Evolutionary conservation across 1,140 invertebrate genomes (phyloP), one percentile per base, ranked within the genome.

Genomic region (Nilaparvata lugens): DNA sequence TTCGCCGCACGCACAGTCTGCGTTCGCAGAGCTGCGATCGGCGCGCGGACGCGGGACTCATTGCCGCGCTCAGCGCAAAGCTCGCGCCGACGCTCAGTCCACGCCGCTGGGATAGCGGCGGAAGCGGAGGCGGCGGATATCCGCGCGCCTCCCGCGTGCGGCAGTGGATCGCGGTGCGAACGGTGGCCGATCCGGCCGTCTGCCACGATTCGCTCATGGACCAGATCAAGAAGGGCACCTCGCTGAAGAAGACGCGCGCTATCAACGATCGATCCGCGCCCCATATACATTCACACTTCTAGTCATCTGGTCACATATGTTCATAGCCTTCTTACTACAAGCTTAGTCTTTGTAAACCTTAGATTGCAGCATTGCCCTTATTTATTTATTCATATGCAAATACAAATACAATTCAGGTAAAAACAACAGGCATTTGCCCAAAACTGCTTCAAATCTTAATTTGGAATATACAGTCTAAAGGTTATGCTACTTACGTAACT

Each of bases 201-300:
- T 77, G 80, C n/a, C 74, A 81, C 31, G 81, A 82, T 62, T 83
- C 81, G 2, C 75, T 95, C 0, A 91, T 94, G 89, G 91, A 94
- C 78, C 91, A 95, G 69, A 94, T 95, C 48, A 86, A 91, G 69
- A 80, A 86, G 43, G 91, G 91, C 24, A 90, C 88, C 2, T 84
- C 84, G 4, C 72, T 94, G 53, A 84, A 80, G 45, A 81, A 86
- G 64, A 88, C 83, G 63, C 81, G 78, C 69, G 74, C 78, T 42
- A 78, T 81, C 67, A 83, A 83, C 74, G 83, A 85, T 67, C 76
- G 84, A 51, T 86, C 84, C 51, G 83, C 83, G 16, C 85, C 85
- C n/a, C 79, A 81, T 71, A 84, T 85, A 67, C 81, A 81, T 24
- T 56, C 4, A 45, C 4, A 9, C 9, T 9, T 28, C 4, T 28